These are phyloP conservation scores for Stenchaetothrips biformis DNA, from an alignment of 2,888 invertebrate species.

Conservation along the genomic window DNA sequence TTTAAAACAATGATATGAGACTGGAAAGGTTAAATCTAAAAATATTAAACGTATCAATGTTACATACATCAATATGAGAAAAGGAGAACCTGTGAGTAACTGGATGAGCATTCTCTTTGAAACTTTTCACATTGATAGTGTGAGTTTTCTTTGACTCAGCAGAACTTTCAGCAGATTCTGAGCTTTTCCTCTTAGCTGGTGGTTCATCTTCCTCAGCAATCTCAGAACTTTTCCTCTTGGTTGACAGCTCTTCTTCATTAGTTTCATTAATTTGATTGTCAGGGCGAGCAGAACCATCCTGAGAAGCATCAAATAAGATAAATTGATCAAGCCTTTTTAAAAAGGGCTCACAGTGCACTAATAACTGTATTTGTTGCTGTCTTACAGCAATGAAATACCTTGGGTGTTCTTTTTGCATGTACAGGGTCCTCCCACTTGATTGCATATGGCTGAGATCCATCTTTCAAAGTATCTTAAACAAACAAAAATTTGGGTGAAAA, in stretches of 20 bases:
- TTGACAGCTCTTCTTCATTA: background rate
- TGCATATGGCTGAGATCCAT: slow-evolving; percentile 34
- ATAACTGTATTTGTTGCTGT: too few relatives aligned
- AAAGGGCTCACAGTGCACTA: too few relatives aligned
- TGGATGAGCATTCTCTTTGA: background rate
- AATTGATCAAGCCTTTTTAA: slow-evolving; percentile 17
- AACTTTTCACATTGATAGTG: background rate
- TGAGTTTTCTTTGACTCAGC: background rate
- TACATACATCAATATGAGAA: background rate
- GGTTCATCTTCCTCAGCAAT: background rate
- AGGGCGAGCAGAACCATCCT: too few relatives aligned
- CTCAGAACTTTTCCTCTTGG: background rate
- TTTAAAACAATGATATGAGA: background rate
- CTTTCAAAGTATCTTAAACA: slow-evolving; percentile 26
- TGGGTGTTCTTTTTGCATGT: slow-evolving; percentile 31
- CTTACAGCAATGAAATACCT: slow-evolving; percentile 30
- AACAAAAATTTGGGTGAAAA: too few relatives aligned
- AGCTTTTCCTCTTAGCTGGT: background rate
- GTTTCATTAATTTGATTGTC: background rate
- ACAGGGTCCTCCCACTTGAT: slow-evolving; percentile 36
- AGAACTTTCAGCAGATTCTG: background rate
- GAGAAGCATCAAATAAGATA: slow-evolving; percentile 29
- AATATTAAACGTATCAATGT: background rate
- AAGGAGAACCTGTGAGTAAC: too few relatives aligned
- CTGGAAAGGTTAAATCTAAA: background rate